Conservation (phyloP, 1,140 invertebrate genomes). For the Zaprionus lachaisei region DNA sequence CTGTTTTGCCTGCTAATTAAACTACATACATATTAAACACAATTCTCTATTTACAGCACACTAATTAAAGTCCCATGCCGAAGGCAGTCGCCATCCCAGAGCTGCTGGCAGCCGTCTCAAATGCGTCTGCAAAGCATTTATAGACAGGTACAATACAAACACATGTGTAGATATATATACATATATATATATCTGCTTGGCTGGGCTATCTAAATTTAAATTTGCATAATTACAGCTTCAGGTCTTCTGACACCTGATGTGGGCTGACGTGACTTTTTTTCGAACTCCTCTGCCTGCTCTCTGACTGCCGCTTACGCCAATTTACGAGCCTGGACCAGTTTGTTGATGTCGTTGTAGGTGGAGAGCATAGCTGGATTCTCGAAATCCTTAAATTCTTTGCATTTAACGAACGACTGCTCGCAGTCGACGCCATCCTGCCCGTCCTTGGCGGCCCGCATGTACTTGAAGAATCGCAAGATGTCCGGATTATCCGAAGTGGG, state of each 20-base stretch:
- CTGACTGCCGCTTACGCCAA: slow-evolving; percentile 68
- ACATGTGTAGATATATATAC: slow-evolving; percentile 24
- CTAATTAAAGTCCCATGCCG: slow-evolving; percentile 49
- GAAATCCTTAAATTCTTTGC: slow-evolving; percentile 86
- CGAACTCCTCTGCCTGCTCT: slow-evolving; percentile 42
- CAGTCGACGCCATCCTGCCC: slow-evolving; percentile 92
- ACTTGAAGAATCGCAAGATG: slow-evolving; percentile 93
- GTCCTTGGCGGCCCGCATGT: slow-evolving; percentile 94
- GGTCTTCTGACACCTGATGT: slow-evolving; percentile 37
- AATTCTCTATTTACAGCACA: slow-evolving; percentile 73
- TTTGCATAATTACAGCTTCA: slow-evolving; percentile 75
- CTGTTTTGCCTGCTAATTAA: slow-evolving; percentile 59
- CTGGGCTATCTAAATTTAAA: slow-evolving; percentile 71
- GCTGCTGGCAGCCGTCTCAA: slow-evolving; percentile 49
- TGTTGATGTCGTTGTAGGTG: slow-evolving; percentile 94
- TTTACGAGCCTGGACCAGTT: slow-evolving; percentile 91
- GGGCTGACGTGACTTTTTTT: slow-evolving; percentile 55
- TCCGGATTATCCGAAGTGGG: slow-evolving; percentile 93
- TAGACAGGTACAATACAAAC: slow-evolving; percentile 6
- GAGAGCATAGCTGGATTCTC: slow-evolving; percentile 92
- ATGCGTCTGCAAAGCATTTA: slow-evolving; percentile 36
- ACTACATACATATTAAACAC: slow-evolving; percentile 61
- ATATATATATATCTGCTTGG: slow-evolving; percentile 41
- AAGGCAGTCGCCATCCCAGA: slow-evolving; percentile 9
- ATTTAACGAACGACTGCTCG: slow-evolving; percentile 86